Percentiles rank a stretch among this genome's conserved stretches.
These are phyloP conservation scores for Rana temporaria DNA, from an alignment of 2,113 vertebrate species.

Conservation along the genomic window DNA sequence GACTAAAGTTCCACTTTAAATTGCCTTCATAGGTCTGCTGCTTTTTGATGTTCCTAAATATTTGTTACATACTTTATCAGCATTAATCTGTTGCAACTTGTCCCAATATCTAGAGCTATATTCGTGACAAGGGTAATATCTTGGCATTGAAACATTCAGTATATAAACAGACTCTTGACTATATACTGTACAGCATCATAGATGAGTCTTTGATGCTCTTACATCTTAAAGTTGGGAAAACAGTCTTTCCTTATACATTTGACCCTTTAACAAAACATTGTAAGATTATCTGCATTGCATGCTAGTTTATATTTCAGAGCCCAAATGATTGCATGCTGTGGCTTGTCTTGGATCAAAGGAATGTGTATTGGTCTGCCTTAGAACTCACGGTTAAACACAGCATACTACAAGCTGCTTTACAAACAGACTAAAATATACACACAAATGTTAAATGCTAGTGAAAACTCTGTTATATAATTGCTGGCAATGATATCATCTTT, in stretches of 20 bases:
- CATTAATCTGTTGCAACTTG: neutral
- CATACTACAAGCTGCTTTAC: too few relatives aligned
- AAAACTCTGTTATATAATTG: too few relatives aligned
- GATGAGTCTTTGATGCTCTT: neutral
- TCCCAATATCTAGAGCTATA: neutral
- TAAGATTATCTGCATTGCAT: neutral
- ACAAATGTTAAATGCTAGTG: too few relatives aligned
- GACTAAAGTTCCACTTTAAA: neutral
- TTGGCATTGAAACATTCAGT: neutral
- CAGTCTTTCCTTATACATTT: neutral
- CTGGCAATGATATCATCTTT: neutral
- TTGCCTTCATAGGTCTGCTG: neutral
- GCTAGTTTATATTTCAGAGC: neutral
- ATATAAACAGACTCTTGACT: neutral
- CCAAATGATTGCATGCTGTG: too few relatives aligned
- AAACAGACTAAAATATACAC: too few relatives aligned
- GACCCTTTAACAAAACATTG: neutral
- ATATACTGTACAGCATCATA: neutral
- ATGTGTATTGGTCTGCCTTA: neutral
- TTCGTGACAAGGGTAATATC: neutral
- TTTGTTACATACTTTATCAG: neutral
- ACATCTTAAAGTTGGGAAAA: neutral
- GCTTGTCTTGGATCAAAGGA: neutral
- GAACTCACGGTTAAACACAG: too few relatives aligned
- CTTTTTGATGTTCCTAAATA: neutral